Percentiles rank a stretch among this genome's conserved stretches.
phyloP scores from a whole-genome alignment of 2,888 invertebrate genomes.

The Alloscopus bannaensis region DNA sequence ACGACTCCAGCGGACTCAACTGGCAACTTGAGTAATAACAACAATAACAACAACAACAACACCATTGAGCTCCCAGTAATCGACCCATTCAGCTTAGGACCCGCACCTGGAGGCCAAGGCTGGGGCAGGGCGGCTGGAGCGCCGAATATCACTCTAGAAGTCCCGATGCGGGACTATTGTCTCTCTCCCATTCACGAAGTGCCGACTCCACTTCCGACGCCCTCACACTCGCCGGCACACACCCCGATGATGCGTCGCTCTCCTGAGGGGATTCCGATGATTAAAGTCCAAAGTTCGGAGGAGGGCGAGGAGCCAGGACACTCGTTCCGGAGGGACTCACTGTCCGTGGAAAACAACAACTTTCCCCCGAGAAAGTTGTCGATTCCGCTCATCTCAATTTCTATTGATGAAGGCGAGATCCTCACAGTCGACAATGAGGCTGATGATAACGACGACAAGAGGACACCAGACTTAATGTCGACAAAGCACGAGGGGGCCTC shows the following conservation, averaged over 20 bases:
- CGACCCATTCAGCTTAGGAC: constrained; percentile 69
- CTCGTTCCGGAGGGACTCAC: constrained; percentile 25
- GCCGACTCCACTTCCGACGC: constrained; percentile 80
- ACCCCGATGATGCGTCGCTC: constrained; percentile 79
- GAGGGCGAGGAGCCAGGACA: constrained; percentile 61
- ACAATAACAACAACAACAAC: constrained; percentile 49
- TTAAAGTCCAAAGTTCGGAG: constrained; percentile 71
- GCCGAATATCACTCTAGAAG: constrained; percentile 86
- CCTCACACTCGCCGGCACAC: constrained; percentile 81
- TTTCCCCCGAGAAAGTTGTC: constrained; percentile 42
- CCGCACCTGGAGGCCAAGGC: constrained; percentile 66
- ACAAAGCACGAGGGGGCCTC: constrained; percentile 69
- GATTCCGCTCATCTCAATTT: constrained; percentile 73
- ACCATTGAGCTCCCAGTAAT: constrained; percentile 72
- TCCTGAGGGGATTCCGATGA: constrained; percentile 59
- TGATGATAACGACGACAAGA: constrained; percentile 27
- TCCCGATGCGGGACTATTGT: constrained; percentile 82
- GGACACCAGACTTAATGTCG: no score
- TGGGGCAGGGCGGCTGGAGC: constrained; percentile 81
- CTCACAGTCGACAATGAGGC: constrained; percentile 76
- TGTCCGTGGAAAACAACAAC: constrained; percentile 23
- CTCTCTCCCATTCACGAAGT: constrained; percentile 87
- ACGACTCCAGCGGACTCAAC: constrained; percentile 65
- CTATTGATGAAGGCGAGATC: constrained; percentile 74
- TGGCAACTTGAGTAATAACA: constrained; percentile 5